These are phyloP conservation scores for Cepaea hortensis DNA, from an alignment of 2,888 invertebrate species.

Conservation along the genomic window DNA sequence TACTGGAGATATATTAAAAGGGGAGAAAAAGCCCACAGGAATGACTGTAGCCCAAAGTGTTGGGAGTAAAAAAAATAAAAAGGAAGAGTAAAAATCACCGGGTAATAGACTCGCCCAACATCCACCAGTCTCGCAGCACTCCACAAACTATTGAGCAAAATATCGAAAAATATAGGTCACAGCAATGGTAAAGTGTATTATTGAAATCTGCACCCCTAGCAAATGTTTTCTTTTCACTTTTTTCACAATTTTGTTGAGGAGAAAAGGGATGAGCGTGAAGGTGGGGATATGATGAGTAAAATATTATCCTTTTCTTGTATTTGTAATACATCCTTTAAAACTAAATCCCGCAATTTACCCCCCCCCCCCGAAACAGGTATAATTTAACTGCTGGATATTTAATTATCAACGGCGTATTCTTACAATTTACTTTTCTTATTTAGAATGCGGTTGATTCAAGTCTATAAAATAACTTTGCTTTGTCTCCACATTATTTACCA, in stretches of 20 bases:
- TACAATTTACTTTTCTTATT: too few relatives aligned
- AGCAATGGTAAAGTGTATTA: constrained; percentile 50
- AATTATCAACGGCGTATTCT: too few relatives aligned
- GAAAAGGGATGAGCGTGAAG: background rate
- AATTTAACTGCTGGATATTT: background rate
- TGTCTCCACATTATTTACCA: too few relatives aligned
- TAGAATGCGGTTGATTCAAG: too few relatives aligned
- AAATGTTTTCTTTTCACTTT: constrained; percentile 34
- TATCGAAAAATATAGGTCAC: constrained; percentile 70
- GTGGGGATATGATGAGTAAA: background rate
- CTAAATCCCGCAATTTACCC: too few relatives aligned
- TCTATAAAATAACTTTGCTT: too few relatives aligned
- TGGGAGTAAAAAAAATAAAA: constrained; percentile 18
- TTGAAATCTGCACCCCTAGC: constrained; percentile 51
- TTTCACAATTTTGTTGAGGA: background rate
- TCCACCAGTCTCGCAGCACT: constrained; percentile 67
- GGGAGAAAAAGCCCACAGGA: background rate
- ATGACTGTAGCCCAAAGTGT: constrained; percentile 15
- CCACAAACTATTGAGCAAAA: constrained; percentile 71
- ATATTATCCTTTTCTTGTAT: background rate
- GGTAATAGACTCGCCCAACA: constrained; percentile 53
- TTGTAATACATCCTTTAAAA: background rate
- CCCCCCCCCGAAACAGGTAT: background rate
- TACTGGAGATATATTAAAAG: constrained; percentile 20
- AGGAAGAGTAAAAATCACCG: constrained; percentile 23